Evolutionary conservation across 2,113 vertebrate genomes (phyloP).

Genomic region (Malurus alboscapulatus): DNA sequence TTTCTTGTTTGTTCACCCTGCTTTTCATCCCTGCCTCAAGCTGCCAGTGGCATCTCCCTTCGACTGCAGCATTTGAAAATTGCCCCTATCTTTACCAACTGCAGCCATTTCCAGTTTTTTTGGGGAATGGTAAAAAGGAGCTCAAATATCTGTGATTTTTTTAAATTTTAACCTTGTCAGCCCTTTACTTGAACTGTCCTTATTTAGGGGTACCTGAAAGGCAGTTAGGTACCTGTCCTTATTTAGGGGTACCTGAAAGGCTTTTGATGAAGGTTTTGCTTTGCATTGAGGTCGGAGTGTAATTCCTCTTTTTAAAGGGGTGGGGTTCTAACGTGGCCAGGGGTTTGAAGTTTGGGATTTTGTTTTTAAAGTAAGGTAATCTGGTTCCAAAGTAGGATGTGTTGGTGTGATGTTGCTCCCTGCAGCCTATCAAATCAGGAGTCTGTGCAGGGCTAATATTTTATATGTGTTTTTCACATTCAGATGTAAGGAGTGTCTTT

Average conservation of each 20-base stretch:
- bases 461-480: neutral
- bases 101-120: neutral
- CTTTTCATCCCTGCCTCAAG: neutral
- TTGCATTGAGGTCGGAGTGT: neutral
- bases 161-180: neutral
- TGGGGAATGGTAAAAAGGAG: neutral
- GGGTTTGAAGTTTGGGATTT: accelerated
- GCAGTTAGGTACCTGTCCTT: neutral
- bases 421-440: neutral
- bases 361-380: neutral
- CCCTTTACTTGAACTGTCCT: neutral
- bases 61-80: neutral
- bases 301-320: neutral
- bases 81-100: neutral
- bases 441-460: neutral
- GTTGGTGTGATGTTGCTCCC: neutral
- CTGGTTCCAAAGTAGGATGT: neutral
- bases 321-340: accelerated
- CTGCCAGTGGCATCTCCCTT: neutral
- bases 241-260: neutral
- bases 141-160: neutral
- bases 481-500: neutral
- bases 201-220: neutral
- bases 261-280: neutral
- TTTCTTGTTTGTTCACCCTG: neutral